phyloP scores from a whole-genome alignment of 2,113 vertebrate species.

The Sebastes fasciatus region DNA sequence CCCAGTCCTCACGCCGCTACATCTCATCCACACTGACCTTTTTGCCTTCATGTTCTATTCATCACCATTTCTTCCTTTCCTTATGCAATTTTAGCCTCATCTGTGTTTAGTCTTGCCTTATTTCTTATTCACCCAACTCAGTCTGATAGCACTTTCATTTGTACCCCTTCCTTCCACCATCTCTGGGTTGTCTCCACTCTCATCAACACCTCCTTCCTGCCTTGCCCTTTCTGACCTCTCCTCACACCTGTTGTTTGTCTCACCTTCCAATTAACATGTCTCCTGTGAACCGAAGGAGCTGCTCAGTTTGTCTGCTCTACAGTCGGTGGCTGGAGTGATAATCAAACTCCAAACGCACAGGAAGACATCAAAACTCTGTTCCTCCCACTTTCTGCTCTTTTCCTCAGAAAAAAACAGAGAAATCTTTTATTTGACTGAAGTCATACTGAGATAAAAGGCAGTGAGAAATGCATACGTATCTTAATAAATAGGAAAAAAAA shows the following conservation, averaged over 20 bases:
- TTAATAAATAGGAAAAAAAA: conserved; percentile 12
- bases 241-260: conserved; percentile 29
- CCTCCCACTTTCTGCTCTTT: conserved; percentile 15
- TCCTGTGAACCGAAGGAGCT: conserved; percentile 5
- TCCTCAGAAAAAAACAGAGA: not conserved
- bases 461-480: not conserved
- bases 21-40: conserved; percentile 43
- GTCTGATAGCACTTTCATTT: not conserved
- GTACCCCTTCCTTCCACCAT: not conserved
- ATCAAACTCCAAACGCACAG: not conserved
- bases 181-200: not conserved
- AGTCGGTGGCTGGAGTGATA: conserved; percentile 2
- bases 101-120: not conserved
- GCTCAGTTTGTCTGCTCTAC: conserved; percentile 18
- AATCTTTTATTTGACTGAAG: conserved; percentile 5
- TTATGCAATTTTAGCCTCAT: not conserved
- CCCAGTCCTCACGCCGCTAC: not conserved
- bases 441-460: conserved; percentile 21
- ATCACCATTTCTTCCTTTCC: not conserved
- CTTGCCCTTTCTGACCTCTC: conserved; percentile 3
- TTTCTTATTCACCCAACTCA: not conserved
- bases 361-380: conserved; percentile 13
- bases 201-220: conserved; percentile 31
- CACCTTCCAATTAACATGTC: conserved; percentile 54
- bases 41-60: conserved; percentile 36